Evolutionary conservation across 2,888 invertebrate species (phyloP), one percentile per base, ranked within the genome.

Genomic region (Graphium colonna): DNA sequence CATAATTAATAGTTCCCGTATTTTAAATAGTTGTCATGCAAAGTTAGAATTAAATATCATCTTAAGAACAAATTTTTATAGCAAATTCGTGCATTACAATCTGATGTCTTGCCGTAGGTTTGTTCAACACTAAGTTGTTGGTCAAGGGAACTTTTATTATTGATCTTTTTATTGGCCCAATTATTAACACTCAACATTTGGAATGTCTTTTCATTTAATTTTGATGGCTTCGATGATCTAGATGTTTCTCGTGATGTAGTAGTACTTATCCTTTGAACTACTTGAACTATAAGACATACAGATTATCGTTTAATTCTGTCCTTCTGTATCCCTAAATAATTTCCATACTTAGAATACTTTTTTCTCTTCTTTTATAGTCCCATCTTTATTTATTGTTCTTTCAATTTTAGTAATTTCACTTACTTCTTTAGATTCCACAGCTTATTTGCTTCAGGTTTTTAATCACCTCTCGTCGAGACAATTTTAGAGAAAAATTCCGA

Each of bases 381-480:
- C 77, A 47, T 77, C 73, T 51, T 68, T 63, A 39, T 71, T 71
- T 60, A 59, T 67, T 1, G 61, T 60, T 53, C 72, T 65, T 5
- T 68, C 47, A 13, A 73, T 66, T 64, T 68, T 71, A 1, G 64
- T 69, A 3, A 72, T 69, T 64, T 72, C 62, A 59, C 73, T 62
- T 15, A 70, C 17, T 45, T 45, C 45, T 7, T 16, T 5, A 1
- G 45, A 33, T 9, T 17, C 33, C 17, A 9, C 28, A 2, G 12
- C 8, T n/a, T 33, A 45, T 40, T 13, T 18, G 26, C 15, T 9
- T 5, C 21, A 9, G 47, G 8, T 10, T 42, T 7, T 21, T 3
- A 21, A 21, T 21, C 5, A 21, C 21, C 5, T 21, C 5, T 21
- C 21, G 5, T 21, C n/a, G n/a, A n/a, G n/a, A n/a, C n/a, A 21